Evolutionary conservation across 2,888 invertebrate species (phyloP).

Genomic region (Drosophila buzzatii): DNA sequence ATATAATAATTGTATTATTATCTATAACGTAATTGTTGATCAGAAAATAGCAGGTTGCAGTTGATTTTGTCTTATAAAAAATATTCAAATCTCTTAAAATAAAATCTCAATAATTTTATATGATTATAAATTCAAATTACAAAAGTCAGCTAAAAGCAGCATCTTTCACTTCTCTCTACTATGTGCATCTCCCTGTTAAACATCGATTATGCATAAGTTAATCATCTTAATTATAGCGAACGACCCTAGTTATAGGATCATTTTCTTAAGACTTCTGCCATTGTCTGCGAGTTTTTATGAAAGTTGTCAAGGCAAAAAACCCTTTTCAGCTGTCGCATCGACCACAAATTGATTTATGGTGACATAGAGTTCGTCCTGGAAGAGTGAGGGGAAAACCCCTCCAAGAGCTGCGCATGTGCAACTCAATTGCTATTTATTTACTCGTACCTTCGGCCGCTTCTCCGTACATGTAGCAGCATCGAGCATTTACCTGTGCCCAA

Average conservation of each 20-base stretch:
- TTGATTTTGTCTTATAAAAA: background rate
- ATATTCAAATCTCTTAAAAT: background rate
- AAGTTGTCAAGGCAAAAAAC: slow-evolving; percentile 56
- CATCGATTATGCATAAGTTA: slow-evolving; percentile 68
- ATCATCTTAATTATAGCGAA: slow-evolving; percentile 69
- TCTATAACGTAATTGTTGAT: background rate
- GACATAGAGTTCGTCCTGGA: slow-evolving; percentile 24
- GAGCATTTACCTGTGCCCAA: slow-evolving; percentile 54
- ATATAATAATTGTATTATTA: background rate
- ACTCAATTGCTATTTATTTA: slow-evolving; percentile 81
- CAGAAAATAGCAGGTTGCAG: background rate
- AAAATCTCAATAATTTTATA: background rate
- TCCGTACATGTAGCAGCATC: slow-evolving; percentile 12
- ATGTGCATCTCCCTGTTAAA: background rate
- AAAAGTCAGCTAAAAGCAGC: background rate
- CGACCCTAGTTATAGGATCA: slow-evolving; percentile 28
- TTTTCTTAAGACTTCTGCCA: slow-evolving; percentile 30
- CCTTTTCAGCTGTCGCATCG: slow-evolving; percentile 82
- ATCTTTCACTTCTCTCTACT: background rate
- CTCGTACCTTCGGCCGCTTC: slow-evolving; percentile 23
- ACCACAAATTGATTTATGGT: slow-evolving; percentile 80
- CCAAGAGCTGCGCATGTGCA: slow-evolving; percentile 65
- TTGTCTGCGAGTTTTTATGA: slow-evolving; percentile 31
- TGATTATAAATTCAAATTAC: background rate
- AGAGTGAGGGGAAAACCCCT: slow-evolving; percentile 8